Evolutionary conservation across 2,113 vertebrate species (phyloP), one percentile per base, ranked within the genome.

Genomic region (Vulpes vulpes): DNA sequence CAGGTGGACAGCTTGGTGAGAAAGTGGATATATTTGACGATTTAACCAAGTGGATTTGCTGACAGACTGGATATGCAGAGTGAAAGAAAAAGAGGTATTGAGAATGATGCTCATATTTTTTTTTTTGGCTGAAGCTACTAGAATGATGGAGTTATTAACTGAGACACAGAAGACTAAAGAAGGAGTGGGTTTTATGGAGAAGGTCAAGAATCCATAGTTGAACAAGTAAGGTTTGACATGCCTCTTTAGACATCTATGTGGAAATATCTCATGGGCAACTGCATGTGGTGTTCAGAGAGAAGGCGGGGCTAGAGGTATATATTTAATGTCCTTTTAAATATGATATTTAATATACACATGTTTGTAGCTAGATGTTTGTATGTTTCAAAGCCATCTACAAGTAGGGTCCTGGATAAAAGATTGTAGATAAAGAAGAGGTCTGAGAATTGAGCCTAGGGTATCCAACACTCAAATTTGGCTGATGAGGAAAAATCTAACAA

Each of bases 41-140:
- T 0, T 69, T 49, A 94, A 59, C 57, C 91, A 59, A 74, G 49
- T 57, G 57, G 82, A 89, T 51, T 3, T 86, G 38, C 57, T 82
- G 85, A 94, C 67, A 93, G 69, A 85, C 30, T 83, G 85, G 60
- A 97, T 82, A 32, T 35, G 32, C 60, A 55, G 65, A 51, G 73
- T 43, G 51, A 86, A 67, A 91, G 80, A 85, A 67, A 95, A 65
- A 60, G 51, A 74, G 65, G 22, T 62, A 22, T 91, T n/a, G 25
- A 86, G 23, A 32, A 59, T 30, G 49, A 74, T 1, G 2, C 92
- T 88, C 53, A 80, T 82, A 38, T 43, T 62, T 73, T 69, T 43
- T 43, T 43, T 15, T 79, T 89, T 35, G 25, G 11, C 55, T 38
- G 57, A 12, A 62, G 92, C 43, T 85, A 67, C 73, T 62, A 59